Base-by-base conservation (phyloP, 1,140 invertebrate species). In the Calliopsis andreniformis region DNA sequence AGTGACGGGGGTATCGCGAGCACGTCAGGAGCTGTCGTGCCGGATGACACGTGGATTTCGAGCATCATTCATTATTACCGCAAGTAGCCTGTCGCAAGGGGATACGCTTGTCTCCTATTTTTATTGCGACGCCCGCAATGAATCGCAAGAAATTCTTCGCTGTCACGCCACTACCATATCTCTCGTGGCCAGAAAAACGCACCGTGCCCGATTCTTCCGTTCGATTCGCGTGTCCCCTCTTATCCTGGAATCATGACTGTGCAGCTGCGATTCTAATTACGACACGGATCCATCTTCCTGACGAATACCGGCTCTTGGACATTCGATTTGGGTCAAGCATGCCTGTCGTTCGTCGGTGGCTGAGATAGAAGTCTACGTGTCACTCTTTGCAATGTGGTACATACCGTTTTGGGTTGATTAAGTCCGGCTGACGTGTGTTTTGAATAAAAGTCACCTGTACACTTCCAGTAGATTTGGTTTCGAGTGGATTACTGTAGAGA, bases 51-150 rank as follows among this genome's bases (percentile, higher is more conserved):
- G 58, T n/a, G 68, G 43, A 71, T 71, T 71, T 62, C 43, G 59
- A 58, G 51, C 14, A 63, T 64, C 58, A 42, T 72, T 72, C 59
- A 20, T 78, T 78, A 72, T 49, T 63, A 56, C n/a, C 32, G 39
- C 49, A 58, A 73, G 39, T 58, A 73, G 32, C 53, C 43, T 53
- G 42, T 47, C 32, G 58, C 32, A 18, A 14, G 20, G 30, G 43
- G 59, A 63, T 45, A 53, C 56, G 25, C 10, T 35, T 25, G 1
- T 18, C 16, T 42, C 18, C 35, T 47, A 39, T 35, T 58, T 42
- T 58, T 16, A 25, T 58, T 14, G 59, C n/a, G 23, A 7, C 10
- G 51, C 8, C 16, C 39, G 28, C 30, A 47, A 32, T 66, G 45
- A 73, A 61, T 79, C 25, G 61, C 62, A 18, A 61, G 53, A 78